Evolutionary conservation across 2,888 invertebrate genomes (phyloP).

Genomic region (Platycnemis pennipes): DNA sequence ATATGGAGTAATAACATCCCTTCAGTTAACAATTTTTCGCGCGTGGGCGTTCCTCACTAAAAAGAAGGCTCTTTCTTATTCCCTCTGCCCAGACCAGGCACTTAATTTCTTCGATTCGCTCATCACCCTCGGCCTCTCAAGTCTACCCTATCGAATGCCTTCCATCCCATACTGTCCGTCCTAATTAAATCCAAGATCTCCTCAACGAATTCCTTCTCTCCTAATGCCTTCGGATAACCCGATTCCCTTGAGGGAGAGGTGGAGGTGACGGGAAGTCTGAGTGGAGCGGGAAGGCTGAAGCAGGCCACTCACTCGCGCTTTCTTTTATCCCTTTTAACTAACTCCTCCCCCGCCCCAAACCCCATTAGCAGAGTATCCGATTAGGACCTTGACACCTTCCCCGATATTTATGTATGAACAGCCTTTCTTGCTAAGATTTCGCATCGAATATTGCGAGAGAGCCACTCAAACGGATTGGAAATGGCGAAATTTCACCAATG

Average conservation of each 20-base stretch:
- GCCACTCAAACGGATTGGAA: neutral
- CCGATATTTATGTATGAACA: neutral
- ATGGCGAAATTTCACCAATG: neutral
- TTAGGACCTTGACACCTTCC: neutral
- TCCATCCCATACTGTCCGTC: constrained; percentile 31
- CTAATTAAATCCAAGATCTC: constrained; percentile 32
- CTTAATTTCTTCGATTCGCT: neutral
- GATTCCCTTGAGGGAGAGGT: neutral
- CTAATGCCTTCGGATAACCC: constrained; percentile 10
- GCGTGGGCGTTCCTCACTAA: neutral
- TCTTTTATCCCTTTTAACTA: neutral
- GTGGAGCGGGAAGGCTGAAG: neutral
- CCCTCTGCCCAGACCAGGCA: neutral
- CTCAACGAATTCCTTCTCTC: neutral
- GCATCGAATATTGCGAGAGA: neutral
- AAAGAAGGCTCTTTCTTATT: neutral
- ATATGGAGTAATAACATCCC: neutral
- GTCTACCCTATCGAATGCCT: neutral
- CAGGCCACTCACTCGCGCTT: neutral
- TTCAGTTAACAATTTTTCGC: neutral
- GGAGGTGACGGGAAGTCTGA: neutral
- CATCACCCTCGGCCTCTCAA: neutral
- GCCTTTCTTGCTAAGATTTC: neutral
- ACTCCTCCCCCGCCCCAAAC: neutral
- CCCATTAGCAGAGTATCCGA: neutral